Evolutionary conservation across 2,797 vertebrate genomes (phyloP).

Genomic region (Protonibea diacanthus): DNA sequence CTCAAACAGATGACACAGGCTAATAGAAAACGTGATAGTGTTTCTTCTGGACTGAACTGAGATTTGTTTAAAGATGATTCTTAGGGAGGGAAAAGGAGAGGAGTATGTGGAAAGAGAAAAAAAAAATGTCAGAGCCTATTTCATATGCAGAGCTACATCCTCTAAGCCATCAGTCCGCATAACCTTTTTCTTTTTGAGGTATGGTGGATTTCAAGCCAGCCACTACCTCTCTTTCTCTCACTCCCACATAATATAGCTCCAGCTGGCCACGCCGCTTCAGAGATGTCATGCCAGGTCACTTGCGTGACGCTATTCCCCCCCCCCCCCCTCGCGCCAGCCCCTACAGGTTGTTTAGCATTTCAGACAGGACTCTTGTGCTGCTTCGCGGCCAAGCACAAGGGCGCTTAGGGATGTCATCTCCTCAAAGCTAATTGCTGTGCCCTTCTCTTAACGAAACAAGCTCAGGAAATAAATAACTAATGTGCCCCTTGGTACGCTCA

Average conservation of each 20-base stretch:
- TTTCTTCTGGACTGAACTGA: slow-evolving; percentile 10
- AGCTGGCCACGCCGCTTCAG: slow-evolving; percentile 58
- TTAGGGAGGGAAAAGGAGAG: neutral
- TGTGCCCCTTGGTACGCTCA: slow-evolving; percentile 83
- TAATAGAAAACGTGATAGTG: slow-evolving; percentile 20
- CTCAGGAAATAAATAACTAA: slow-evolving; percentile 86
- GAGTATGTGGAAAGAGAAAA: slow-evolving; percentile 14
- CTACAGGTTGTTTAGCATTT: slow-evolving; percentile 83
- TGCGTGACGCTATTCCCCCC: slow-evolving; percentile 25
- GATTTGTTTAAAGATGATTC: slow-evolving; percentile 22
- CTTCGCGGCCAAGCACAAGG: slow-evolving; percentile 71
- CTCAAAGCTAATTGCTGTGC: slow-evolving; percentile 87
- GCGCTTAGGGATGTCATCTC: slow-evolving; percentile 79
- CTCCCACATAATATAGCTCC: slow-evolving; percentile 60
- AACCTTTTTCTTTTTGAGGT: slow-evolving; percentile 52
- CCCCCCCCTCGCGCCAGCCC: slow-evolving; percentile 34
- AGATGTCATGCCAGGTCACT: slow-evolving; percentile 62
- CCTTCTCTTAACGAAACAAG: slow-evolving; percentile 86
- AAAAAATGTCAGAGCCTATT: slow-evolving; percentile 32
- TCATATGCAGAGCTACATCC: slow-evolving; percentile 57
- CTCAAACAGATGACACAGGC: slow-evolving; percentile 13
- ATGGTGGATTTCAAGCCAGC: slow-evolving; percentile 41
- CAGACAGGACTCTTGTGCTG: slow-evolving; percentile 72
- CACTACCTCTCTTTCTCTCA: slow-evolving; percentile 34
- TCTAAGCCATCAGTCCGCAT: slow-evolving; percentile 40